Conservation (phyloP, 2,888 invertebrate species). For the Nebria salina region DNA sequence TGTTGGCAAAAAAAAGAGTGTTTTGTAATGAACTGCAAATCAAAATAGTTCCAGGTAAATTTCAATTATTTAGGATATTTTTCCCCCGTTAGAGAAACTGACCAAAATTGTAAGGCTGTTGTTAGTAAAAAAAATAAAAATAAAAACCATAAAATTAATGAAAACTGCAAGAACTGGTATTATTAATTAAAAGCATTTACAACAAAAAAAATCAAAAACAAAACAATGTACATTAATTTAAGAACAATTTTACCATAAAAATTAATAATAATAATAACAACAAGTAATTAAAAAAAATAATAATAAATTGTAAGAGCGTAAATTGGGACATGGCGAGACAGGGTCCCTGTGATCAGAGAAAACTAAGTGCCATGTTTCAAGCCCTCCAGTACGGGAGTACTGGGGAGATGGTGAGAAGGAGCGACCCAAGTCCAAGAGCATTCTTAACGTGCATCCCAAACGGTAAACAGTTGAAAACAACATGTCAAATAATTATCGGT, state of each 20-base stretch:
- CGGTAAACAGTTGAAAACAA: conserved; percentile 47
- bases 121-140: conserved; percentile 59
- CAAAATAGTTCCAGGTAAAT: neutral
- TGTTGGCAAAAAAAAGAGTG: too few relatives aligned
- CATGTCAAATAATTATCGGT: conserved; percentile 42
- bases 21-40: neutral
- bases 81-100: neutral
- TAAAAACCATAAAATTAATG: conserved; percentile 66
- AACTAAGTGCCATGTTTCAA: neutral
- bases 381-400: neutral
- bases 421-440: conserved; percentile 30
- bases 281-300: conserved; percentile 67
- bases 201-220: conserved; percentile 77
- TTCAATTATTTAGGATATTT: too few relatives aligned
- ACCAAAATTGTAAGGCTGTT: neutral
- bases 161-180: conserved; percentile 78
- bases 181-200: conserved; percentile 78
- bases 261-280: conserved; percentile 73
- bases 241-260: conserved; percentile 77
- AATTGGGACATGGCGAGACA: conserved; percentile 47
- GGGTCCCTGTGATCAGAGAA: conserved; percentile 35
- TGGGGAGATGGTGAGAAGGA: neutral
- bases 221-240: conserved; percentile 81
- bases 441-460: conserved; percentile 40
- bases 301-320: conserved; percentile 57